Conservation (phyloP, 1,140 invertebrate genomes). For the Drosophila nikananu region DNA sequence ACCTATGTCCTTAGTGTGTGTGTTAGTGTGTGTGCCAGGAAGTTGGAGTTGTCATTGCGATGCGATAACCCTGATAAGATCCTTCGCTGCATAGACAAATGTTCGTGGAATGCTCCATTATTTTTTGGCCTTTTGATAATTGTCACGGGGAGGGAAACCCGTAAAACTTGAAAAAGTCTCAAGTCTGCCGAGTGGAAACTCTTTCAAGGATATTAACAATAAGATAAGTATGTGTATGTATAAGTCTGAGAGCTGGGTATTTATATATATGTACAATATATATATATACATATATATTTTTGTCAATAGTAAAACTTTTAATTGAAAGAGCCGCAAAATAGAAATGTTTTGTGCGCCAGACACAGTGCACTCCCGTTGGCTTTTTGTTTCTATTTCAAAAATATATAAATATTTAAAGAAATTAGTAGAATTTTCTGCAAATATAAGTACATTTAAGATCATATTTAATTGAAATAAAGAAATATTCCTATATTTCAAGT, state of each 20-base stretch:
- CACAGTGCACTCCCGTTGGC: neutral
- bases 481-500: no score
- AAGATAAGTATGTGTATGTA: neutral
- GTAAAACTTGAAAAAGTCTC: conserved; percentile 25
- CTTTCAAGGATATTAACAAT: conserved; percentile 20
- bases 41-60: conserved; percentile 54
- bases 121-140: conserved; percentile 38
- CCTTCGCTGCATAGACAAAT: conserved; percentile 46
- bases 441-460: neutral
- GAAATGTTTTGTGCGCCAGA: neutral
- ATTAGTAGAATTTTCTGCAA: neutral
- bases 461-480: neutral
- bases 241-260: neutral
- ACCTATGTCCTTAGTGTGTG: conserved; percentile 33
- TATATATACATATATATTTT: neutral
- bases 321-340: conserved; percentile 2
- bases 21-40: conserved; percentile 11
- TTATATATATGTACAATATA: neutral
- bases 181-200: conserved; percentile 12
- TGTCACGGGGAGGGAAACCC: neutral
- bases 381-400: neutral
- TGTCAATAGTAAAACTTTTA: conserved; percentile 8
- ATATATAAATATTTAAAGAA: neutral
- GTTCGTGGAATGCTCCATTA: conserved; percentile 29
- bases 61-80: conserved; percentile 56